These are phyloP conservation scores for Anguilla rostrata DNA, from an alignment of 2,113 vertebrate genomes.

Conservation along the genomic window DNA sequence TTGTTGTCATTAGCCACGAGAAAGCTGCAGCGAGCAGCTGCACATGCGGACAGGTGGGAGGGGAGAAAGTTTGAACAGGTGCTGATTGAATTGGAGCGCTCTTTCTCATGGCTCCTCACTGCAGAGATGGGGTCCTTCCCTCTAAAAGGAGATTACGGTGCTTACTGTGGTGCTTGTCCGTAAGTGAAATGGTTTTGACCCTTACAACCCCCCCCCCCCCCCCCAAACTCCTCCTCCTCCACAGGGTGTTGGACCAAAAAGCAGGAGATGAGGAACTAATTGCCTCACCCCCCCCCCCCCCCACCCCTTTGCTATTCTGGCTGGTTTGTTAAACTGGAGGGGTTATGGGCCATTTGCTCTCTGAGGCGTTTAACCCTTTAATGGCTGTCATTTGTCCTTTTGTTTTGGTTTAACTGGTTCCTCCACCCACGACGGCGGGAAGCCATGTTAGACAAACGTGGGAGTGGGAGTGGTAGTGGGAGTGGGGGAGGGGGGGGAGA, in stretches of 20 bases:
- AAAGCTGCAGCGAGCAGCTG: slow-evolving; percentile 56
- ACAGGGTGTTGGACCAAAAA: not conserved
- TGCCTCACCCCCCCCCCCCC: not conserved
- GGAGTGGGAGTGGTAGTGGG: not conserved
- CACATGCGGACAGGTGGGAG: slow-evolving; percentile 56
- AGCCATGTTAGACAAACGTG: not conserved
- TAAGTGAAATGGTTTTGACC: slow-evolving; percentile 55
- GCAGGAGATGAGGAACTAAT: slow-evolving; percentile 10
- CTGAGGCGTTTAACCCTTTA: not conserved
- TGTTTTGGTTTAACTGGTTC: not conserved
- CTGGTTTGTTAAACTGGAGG: not conserved
- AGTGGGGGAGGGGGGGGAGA: no score
- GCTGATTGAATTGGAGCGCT: slow-evolving; percentile 52
- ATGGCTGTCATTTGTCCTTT: not conserved
- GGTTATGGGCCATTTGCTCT: not conserved
- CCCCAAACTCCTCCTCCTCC: slow-evolving; percentile 1
- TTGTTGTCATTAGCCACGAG: slow-evolving; percentile 32
- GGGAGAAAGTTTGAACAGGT: slow-evolving; percentile 63
- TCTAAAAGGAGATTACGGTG: slow-evolving; percentile 54
- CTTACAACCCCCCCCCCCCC: slow-evolving; percentile 30
- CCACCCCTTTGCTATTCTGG: not conserved
- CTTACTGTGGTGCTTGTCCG: slow-evolving; percentile 25
- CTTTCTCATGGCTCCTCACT: slow-evolving; percentile 42
- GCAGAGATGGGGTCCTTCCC: slow-evolving; percentile 33
- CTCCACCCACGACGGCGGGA: not conserved